Conservation (phyloP, 2,113 vertebrate genomes). For the Ranitomeya variabilis region DNA sequence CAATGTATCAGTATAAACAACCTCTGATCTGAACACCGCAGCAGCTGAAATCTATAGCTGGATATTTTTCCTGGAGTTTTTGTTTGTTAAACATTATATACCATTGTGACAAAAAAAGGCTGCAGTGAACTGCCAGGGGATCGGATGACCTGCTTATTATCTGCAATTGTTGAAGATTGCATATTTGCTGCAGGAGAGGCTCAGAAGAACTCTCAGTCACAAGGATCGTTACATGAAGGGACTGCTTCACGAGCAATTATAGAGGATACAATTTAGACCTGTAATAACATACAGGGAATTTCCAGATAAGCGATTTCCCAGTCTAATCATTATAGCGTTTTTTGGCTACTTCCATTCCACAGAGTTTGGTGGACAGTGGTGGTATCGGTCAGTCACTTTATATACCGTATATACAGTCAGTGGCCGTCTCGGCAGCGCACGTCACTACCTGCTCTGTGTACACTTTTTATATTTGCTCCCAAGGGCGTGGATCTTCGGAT, state of each 20-base stretch:
- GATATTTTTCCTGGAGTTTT: too few species aligned
- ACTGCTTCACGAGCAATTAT: not conserved
- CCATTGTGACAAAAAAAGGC: too few species aligned
- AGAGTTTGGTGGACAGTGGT: not conserved
- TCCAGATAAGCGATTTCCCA: not conserved
- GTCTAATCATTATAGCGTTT: not conserved
- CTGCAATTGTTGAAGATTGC: too few species aligned
- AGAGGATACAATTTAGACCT: not conserved
- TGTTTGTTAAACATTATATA: too few species aligned
- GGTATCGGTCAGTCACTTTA: not conserved
- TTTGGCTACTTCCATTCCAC: too few species aligned
- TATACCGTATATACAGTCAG: not conserved
- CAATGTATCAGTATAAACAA: not conserved
- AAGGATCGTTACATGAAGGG: not conserved
- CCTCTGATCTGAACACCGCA: too few species aligned
- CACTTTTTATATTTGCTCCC: constrained; percentile 1
- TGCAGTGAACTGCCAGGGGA: not conserved
- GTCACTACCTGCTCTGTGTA: not conserved
- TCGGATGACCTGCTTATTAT: too few species aligned
- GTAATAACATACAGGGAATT: not conserved
- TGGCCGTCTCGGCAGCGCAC: not conserved
- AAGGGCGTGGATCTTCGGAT: not conserved
- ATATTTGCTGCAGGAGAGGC: too few species aligned
- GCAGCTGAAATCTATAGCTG: too few species aligned
- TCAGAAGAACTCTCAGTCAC: too few species aligned